phyloP scores from a whole-genome alignment of 2,797 vertebrate genomes.

The Malurus splendens region DNA sequence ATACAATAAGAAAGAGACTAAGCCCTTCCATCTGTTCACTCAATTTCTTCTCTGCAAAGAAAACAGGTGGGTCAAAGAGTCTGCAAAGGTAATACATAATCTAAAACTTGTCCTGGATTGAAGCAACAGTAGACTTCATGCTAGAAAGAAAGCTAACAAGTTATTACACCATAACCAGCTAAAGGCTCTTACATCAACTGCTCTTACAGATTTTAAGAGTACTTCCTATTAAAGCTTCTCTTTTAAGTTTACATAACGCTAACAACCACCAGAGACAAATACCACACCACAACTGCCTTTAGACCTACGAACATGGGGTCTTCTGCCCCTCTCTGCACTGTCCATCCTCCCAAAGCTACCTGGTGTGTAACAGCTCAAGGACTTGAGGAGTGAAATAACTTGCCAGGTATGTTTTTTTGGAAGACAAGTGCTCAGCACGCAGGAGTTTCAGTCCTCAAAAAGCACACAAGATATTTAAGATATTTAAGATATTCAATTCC shows the following conservation, averaged over 20 bases:
- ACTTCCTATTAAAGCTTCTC: neutral
- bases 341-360: neutral
- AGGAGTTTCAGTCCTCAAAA: neutral
- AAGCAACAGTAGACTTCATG: neutral
- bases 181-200: neutral
- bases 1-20: neutral
- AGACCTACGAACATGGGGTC: rapidly evolving
- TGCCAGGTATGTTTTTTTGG: neutral
- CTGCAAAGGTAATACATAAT: neutral
- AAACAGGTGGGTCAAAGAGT: neutral
- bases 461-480: neutral
- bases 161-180: neutral
- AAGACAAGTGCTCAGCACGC: neutral
- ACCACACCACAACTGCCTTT: neutral
- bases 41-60: neutral
- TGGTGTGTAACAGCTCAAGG: neutral
- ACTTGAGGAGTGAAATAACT: neutral
- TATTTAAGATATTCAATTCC: too few species aligned
- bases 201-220: neutral
- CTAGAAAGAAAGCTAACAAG: neutral
- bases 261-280: neutral
- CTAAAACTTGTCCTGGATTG: neutral
- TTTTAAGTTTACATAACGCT: neutral
- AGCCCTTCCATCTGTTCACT: neutral
- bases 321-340: neutral